Evolutionary conservation across 2,113 vertebrate genomes (phyloP).

Genomic region (Pogonocichla stellata): DNA sequence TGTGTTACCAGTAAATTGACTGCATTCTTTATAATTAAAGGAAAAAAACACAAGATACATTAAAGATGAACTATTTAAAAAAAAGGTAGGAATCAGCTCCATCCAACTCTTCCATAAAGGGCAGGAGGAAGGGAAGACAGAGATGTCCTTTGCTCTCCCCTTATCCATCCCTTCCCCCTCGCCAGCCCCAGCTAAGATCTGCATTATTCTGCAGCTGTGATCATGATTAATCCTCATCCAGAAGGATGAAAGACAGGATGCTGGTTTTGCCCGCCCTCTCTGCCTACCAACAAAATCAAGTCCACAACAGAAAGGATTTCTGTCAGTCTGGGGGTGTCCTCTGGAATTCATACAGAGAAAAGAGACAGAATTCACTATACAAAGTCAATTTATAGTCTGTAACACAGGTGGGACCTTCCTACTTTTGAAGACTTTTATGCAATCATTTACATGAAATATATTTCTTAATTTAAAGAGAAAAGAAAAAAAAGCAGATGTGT

Average conservation of each 20-base stretch:
- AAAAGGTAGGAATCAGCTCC: neutral
- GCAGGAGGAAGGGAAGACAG: neutral
- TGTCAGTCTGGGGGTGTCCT: neutral
- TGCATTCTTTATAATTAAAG: neutral
- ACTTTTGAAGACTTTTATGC: neutral
- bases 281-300: neutral
- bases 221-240: slow-evolving; percentile 37
- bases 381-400: neutral
- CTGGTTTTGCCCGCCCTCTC: neutral
- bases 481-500: neutral
- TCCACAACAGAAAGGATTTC: neutral
- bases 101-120: neutral
- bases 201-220: slow-evolving; percentile 37
- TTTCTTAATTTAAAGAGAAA: neutral
- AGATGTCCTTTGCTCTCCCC: neutral
- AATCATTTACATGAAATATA: neutral
- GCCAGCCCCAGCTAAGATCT: neutral
- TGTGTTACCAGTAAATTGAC: neutral
- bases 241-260: slow-evolving; percentile 15
- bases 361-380: neutral
- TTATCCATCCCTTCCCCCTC: neutral
- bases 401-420: neutral
- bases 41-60: neutral
- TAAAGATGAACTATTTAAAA: neutral
- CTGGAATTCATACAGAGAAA: neutral